Percentiles rank a stretch among this genome's conserved stretches.
Evolutionary conservation across 2,888 invertebrate species (phyloP).

Genomic region (Hyppa rectilinea): DNA sequence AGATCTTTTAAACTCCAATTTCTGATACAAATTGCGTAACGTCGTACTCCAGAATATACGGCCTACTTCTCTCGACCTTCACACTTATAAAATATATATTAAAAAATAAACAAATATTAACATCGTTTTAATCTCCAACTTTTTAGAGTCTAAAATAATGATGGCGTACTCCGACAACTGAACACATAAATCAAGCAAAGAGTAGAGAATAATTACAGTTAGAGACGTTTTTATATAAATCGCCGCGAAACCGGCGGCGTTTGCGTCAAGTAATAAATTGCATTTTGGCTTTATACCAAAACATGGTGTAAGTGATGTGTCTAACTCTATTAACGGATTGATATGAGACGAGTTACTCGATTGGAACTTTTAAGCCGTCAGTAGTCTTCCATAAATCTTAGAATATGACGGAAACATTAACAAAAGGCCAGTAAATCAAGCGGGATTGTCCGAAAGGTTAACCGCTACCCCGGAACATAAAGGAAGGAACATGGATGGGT

Average conservation of each 20-base stretch:
- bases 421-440: no score
- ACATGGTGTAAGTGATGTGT: slow-evolving; percentile 69
- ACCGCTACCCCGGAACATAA: no score
- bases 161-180: slow-evolving; percentile 51
- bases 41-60: slow-evolving; percentile 29
- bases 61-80: slow-evolving; percentile 43
- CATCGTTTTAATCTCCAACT: slow-evolving; percentile 48
- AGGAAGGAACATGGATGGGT: no score
- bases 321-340: slow-evolving; percentile 63
- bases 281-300: slow-evolving; percentile 78
- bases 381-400: slow-evolving; percentile 30
- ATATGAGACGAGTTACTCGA: slow-evolving; percentile 42
- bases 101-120: slow-evolving; percentile 43
- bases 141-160: slow-evolving; percentile 39
- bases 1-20: slow-evolving; percentile 12
- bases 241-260: slow-evolving; percentile 63
- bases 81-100: slow-evolving; percentile 13
- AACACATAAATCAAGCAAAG: slow-evolving; percentile 68
- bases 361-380: slow-evolving; percentile 11
- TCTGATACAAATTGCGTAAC: slow-evolving; percentile 25
- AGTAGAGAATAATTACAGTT: slow-evolving; percentile 69
- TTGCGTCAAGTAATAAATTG: slow-evolving; percentile 83
- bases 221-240: slow-evolving; percentile 72
- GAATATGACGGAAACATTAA: no score
- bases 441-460: no score